Conservation (phyloP, 2,888 invertebrate genomes). For the Lasioglossum calceatum region DNA sequence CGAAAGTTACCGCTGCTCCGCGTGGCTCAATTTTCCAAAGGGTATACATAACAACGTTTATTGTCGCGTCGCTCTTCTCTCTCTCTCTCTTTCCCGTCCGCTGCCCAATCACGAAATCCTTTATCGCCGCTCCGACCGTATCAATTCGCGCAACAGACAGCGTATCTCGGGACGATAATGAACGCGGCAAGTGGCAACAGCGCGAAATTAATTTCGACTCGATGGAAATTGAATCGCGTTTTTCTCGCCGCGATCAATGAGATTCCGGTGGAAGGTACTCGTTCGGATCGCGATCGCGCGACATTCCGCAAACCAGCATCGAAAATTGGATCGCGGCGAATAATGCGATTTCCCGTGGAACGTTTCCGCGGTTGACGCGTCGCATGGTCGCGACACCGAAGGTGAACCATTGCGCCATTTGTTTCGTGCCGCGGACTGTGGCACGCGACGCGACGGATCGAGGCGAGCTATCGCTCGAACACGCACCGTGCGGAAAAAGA, state of each 20-base stretch:
- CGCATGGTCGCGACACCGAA: neutral
- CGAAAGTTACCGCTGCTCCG: neutral
- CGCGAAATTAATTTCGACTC: conserved; percentile 42
- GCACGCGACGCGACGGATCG: neutral
- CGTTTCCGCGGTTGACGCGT: neutral
- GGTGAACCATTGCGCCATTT: neutral
- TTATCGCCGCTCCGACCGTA: neutral
- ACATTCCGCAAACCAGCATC: neutral
- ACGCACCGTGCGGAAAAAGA: neutral
- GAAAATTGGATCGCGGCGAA: conserved; percentile 20
- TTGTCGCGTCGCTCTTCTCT: neutral
- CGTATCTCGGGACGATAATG: conserved; percentile 32
- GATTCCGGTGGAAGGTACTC: conserved; percentile 20
- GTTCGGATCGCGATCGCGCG: conserved; percentile 27
- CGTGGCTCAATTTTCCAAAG: neutral
- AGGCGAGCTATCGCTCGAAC: neutral
- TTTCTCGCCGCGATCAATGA: conserved; percentile 15
- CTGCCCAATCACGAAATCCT: neutral
- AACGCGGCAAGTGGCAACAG: conserved; percentile 34
- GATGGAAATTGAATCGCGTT: conserved; percentile 40
- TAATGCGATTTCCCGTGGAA: conserved; percentile 1
- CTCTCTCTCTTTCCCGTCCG: neutral
- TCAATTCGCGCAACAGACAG: neutral
- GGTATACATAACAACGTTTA: neutral
- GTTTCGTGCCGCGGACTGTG: neutral